phyloP scores from a whole-genome alignment of 2,113 vertebrate species.

The Numenius arquata region DNA sequence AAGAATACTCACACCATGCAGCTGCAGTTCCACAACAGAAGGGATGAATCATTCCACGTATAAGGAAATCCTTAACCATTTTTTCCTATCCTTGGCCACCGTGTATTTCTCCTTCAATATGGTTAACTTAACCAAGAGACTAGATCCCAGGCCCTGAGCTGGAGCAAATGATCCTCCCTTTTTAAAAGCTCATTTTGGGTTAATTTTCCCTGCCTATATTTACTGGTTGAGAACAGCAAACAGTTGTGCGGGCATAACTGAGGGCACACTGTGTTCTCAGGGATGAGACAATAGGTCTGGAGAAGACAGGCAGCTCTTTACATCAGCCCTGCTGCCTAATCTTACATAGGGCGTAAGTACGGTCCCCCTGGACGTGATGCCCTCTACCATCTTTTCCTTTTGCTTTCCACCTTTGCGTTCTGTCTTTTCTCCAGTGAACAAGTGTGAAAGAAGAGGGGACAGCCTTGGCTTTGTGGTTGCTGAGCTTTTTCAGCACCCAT shows the following conservation, averaged over 20 bases:
- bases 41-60: not conserved
- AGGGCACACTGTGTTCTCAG: not conserved
- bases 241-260: not conserved
- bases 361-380: not conserved
- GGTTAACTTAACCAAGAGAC: not conserved
- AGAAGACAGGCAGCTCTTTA: not conserved
- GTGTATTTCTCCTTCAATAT: not conserved
- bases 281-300: not conserved
- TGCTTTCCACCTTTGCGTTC: not conserved
- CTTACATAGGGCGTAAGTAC: accelerated
- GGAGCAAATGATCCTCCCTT: not conserved
- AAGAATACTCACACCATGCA: not conserved
- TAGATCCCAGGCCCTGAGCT: not conserved
- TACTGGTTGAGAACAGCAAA: not conserved
- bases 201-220: not conserved
- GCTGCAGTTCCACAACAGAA: conserved; percentile 5
- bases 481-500: not conserved
- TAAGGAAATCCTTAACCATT: not conserved
- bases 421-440: not conserved
- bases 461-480: not conserved
- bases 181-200: not conserved
- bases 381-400: not conserved
- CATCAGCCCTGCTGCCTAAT: not conserved
- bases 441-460: not conserved
- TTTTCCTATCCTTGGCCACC: not conserved